These are phyloP conservation scores for Dryomyza anilis DNA, from an alignment of 2,888 invertebrate genomes.

Conservation along the genomic window DNA sequence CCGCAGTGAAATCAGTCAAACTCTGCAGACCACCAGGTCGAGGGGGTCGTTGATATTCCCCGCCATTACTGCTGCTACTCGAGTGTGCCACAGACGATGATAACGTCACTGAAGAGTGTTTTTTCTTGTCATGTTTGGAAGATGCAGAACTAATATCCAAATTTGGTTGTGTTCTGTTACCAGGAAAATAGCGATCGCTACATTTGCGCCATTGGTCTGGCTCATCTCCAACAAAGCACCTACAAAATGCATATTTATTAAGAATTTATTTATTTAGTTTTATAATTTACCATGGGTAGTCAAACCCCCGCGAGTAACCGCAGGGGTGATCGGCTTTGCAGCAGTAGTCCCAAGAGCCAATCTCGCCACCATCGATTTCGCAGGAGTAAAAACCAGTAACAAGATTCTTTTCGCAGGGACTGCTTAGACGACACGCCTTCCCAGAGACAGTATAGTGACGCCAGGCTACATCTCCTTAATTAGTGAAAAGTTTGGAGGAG, in stretches of 20 bases:
- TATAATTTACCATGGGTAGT: conserved; percentile 75
- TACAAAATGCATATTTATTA: too few relatives aligned
- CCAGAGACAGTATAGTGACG: conserved; percentile 81
- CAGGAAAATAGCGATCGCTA: conserved; percentile 79
- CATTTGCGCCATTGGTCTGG: conserved; percentile 86
- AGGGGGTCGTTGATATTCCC: conserved; percentile 58
- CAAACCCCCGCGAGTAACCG: conserved; percentile 81
- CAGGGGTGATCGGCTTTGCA: conserved; percentile 82
- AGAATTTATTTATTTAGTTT: neutral
- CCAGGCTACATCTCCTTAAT: conserved; percentile 66
- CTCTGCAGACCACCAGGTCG: conserved; percentile 57
- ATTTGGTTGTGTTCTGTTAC: conserved; percentile 48
- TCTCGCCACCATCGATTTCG: conserved; percentile 74
- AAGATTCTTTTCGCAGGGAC: conserved; percentile 73
- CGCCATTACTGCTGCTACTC: conserved; percentile 35
- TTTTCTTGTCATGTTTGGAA: conserved; percentile 47
- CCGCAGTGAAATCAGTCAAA: conserved; percentile 61
- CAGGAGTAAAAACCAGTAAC: conserved; percentile 85
- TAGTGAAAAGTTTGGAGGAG: neutral
- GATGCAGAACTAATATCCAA: conserved; percentile 62
- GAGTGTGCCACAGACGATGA: conserved; percentile 36
- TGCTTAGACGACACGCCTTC: conserved; percentile 75
- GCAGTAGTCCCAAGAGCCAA: conserved; percentile 84
- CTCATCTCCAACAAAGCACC: conserved; percentile 83
- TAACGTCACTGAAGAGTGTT: conserved; percentile 38